Conservation (phyloP, 2,113 vertebrate genomes). For the Octodon degus region DNA sequence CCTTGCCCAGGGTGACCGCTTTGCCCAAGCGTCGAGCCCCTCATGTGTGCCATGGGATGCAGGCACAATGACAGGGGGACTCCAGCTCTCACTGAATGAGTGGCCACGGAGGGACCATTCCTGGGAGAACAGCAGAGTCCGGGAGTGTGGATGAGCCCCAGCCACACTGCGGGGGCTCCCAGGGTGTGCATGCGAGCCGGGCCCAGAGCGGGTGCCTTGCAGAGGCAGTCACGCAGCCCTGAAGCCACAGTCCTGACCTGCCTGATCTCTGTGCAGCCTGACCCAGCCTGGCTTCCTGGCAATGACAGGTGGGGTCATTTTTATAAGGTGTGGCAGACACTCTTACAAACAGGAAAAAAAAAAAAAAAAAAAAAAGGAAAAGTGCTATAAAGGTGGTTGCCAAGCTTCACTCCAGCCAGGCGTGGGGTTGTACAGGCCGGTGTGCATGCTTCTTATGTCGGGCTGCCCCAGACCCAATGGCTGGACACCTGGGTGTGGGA, state of each 20-base stretch:
- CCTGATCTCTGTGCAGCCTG: not conserved
- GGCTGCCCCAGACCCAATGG: fast-evolving
- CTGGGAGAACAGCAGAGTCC: not conserved
- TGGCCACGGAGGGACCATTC: not conserved
- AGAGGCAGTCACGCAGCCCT: not conserved
- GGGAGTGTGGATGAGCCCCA: not conserved
- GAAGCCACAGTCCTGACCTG: not conserved
- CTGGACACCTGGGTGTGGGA: not conserved
- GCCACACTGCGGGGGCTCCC: not conserved
- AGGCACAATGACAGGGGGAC: not conserved
- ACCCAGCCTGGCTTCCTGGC: not conserved
- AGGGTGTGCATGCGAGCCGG: not conserved
- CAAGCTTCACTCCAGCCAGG: fast-evolving
- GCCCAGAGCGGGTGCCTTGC: not conserved
- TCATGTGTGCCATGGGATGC: not conserved
- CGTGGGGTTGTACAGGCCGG: too few relatives aligned
- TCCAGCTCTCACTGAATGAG: not conserved
- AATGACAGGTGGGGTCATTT: not conserved
- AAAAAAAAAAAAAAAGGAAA: not conserved
- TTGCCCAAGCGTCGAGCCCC: not conserved
- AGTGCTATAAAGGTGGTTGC: not conserved
- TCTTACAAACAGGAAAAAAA: not conserved
- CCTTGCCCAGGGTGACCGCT: not conserved
- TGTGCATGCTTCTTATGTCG: not conserved
- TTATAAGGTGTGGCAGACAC: not conserved